phyloP scores from a whole-genome alignment of 2,888 invertebrate species.

The Nomada flava region DNA sequence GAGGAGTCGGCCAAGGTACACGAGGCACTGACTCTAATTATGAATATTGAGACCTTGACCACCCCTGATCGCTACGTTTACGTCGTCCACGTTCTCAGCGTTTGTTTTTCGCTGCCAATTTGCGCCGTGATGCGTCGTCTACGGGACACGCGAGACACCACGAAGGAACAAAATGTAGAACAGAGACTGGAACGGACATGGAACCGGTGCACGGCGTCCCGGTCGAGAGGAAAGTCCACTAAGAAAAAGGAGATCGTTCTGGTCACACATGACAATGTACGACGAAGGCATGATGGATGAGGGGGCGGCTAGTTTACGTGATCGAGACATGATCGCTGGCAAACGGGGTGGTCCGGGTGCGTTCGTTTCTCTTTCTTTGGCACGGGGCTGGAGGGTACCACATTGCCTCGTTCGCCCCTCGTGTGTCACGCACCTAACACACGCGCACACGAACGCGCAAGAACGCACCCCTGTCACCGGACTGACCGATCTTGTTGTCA shows the following conservation, averaged over 20 bases:
- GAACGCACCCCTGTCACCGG: constrained; percentile 79
- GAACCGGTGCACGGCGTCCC: constrained; percentile 12
- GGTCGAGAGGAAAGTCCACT: constrained; percentile 25
- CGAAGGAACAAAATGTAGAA: constrained; percentile 30
- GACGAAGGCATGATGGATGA: constrained; percentile 83
- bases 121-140: constrained; percentile 45
- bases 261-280: constrained; percentile 79
- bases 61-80: constrained; percentile 58
- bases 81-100: constrained; percentile 38
- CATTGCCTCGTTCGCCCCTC: constrained; percentile 45
- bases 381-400: constrained; percentile 31
- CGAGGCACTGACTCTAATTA: constrained; percentile 53
- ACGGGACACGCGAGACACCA: background rate
- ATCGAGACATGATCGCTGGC: constrained; percentile 82
- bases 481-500: constrained; percentile 82
- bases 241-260: constrained; percentile 57
- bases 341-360: constrained; percentile 81
- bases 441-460: constrained; percentile 50
- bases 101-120: constrained; percentile 66
- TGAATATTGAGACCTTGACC: constrained; percentile 51
- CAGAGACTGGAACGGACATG: background rate
- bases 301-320: constrained; percentile 84
- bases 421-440: constrained; percentile 55
- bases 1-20: constrained; percentile 1
- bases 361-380: constrained; percentile 57